Conservation (phyloP, 2,888 invertebrate genomes). For the Tetragonula carbonaria region DNA sequence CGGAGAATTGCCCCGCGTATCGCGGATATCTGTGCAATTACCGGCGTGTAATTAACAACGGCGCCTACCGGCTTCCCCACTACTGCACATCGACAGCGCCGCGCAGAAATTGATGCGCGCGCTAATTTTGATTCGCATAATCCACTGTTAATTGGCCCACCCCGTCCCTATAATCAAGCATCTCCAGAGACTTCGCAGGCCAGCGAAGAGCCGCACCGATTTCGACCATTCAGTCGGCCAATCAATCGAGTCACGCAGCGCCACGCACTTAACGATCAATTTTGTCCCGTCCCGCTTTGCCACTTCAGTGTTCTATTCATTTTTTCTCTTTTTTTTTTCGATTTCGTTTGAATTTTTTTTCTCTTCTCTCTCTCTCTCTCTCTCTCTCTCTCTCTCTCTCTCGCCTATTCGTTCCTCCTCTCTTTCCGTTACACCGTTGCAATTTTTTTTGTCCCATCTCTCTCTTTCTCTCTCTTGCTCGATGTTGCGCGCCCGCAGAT, state of each 20-base stretch:
- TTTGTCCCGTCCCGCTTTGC: conserved; percentile 9
- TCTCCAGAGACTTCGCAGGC: conserved; percentile 13
- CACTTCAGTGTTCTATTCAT: not conserved
- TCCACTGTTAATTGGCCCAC: conserved; percentile 46
- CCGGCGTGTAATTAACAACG: conserved; percentile 57
- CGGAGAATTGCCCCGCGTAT: conserved; percentile 21
- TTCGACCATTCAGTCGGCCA: not conserved
- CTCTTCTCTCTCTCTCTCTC: not conserved
- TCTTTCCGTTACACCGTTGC: not conserved
- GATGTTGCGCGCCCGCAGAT: conserved; percentile 28
- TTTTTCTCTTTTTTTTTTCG: not conserved
- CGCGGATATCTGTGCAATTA: conserved; percentile 59
- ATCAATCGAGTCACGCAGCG: conserved; percentile 15
- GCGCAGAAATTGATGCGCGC: conserved; percentile 36
- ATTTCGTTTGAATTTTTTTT: not conserved
- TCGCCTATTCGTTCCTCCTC: not conserved
- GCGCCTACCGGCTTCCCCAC: not conserved
- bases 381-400: not conserved
- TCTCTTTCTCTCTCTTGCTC: not conserved
- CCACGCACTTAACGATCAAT: conserved; percentile 42
- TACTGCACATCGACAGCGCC: not conserved
- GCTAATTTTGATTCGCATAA: conserved; percentile 52
- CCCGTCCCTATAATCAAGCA: conserved; percentile 19
- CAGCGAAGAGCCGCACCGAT: not conserved
- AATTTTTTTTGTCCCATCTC: no score